A percentile compares a stretch with the other conserved stretches of the same genome.
Conservation (phyloP, 2,797 vertebrate genomes). For the Acrocephalus scirpaceus region DNA sequence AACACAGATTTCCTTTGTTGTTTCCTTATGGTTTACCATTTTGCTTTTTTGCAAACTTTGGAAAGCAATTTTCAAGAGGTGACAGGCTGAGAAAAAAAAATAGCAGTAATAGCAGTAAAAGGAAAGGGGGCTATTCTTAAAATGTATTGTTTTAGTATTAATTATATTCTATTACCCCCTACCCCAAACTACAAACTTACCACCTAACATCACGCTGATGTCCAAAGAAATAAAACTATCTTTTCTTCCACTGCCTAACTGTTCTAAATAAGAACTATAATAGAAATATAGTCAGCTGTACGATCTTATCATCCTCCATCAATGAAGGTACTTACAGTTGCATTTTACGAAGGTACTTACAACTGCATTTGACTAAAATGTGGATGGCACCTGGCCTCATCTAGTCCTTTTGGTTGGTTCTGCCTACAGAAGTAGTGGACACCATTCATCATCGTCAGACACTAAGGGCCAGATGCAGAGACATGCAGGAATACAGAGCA, state of each 20-base stretch:
- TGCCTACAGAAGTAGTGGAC: neutral
- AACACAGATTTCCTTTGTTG: neutral
- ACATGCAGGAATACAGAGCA: neutral
- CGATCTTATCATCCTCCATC: neutral
- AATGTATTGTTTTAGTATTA: neutral
- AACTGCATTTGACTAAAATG: neutral
- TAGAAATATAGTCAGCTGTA: neutral
- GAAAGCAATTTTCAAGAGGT: neutral
- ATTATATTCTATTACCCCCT: neutral
- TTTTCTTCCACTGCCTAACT: neutral
- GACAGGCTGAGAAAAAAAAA: neutral
- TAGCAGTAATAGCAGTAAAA: neutral
- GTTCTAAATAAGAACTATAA: neutral
- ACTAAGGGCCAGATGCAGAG: neutral
- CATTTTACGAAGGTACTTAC: neutral
- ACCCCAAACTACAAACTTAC: neutral
- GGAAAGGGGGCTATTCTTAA: neutral
- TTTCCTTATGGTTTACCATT: neutral
- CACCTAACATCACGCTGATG: neutral
- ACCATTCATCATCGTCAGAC: neutral
- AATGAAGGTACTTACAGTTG: neutral
- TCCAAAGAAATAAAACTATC: neutral
- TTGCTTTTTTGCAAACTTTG: neutral
- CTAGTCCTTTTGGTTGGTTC: neutral
- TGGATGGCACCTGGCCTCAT: neutral